These are phyloP conservation scores for Chymomyza caudatula DNA, from an alignment of 2,888 invertebrate genomes.

Conservation along the genomic window DNA sequence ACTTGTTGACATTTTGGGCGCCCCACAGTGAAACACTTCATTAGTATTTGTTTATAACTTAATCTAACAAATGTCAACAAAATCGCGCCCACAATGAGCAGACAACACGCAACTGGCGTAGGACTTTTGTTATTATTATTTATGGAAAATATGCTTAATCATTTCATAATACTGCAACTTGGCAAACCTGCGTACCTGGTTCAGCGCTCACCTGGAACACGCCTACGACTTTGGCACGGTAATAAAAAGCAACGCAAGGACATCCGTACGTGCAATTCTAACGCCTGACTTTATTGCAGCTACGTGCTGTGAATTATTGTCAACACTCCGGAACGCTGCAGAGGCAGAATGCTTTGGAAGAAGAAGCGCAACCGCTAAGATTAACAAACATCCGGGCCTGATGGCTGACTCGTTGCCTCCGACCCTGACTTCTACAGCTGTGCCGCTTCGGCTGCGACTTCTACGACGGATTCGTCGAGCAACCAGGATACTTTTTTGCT, in stretches of 20 bases:
- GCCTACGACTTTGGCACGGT: background rate
- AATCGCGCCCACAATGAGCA: slow-evolving; percentile 12
- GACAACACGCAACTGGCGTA: background rate
- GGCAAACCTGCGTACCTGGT: background rate
- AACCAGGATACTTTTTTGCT: background rate
- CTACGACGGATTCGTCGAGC: background rate
- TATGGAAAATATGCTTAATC: background rate
- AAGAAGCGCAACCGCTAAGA: slow-evolving; percentile 36
- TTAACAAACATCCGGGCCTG: slow-evolving; percentile 65
- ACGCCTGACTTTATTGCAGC: slow-evolving; percentile 57
- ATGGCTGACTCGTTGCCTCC: slow-evolving; percentile 44
- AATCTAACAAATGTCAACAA: slow-evolving; percentile 65
- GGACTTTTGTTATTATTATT: background rate
- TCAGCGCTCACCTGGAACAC: background rate
- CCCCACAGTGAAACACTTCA: slow-evolving; percentile 49
- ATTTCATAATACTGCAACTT: background rate
- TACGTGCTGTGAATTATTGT: slow-evolving; percentile 67
- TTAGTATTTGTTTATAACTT: slow-evolving; percentile 72
- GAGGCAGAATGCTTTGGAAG: slow-evolving; percentile 12
- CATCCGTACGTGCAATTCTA: slow-evolving; percentile 1
- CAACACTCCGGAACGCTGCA: slow-evolving; percentile 26
- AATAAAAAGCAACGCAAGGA: slow-evolving; percentile 16
- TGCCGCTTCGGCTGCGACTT: background rate
- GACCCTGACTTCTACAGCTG: background rate
- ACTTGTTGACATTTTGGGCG: slow-evolving; percentile 60